A percentile compares a stretch with the other conserved stretches of the same genome.
Conservation (phyloP, 53 echinoderm and acorn worm species). For the Luidia sarsii region DNA sequence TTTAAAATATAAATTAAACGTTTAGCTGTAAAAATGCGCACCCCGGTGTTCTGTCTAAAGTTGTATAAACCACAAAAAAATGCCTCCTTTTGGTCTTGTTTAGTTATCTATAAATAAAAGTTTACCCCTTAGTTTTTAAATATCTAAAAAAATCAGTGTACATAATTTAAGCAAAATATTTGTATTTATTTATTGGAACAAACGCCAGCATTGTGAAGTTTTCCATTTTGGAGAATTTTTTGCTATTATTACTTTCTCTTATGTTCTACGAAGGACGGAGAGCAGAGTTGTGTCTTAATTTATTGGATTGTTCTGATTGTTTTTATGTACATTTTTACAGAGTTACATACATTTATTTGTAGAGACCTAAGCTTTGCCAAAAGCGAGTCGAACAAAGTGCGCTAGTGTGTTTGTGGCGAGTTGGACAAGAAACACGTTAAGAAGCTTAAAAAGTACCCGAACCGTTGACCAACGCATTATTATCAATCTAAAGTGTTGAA, state of each 20-base stretch:
- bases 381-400: too few relatives aligned
- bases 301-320: conserved; percentile 38
- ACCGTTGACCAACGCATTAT: too few relatives aligned
- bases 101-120: conserved; percentile 21
- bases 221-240: conserved; percentile 11
- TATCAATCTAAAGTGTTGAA: too few relatives aligned
- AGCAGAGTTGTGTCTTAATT: conserved; percentile 3
- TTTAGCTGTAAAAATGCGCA: too few relatives aligned
- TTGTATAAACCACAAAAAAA: too few relatives aligned
- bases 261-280: background rate
- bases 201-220: conserved; percentile 18
- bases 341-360: background rate
- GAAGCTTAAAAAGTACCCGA: too few relatives aligned
- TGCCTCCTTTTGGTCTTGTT: background rate
- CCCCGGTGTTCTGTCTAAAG: too few relatives aligned
- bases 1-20: too few relatives aligned
- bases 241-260: background rate
- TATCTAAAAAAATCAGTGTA: conserved; percentile 3
- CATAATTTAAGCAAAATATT: conserved; percentile 52
- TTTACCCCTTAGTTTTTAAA: conserved; percentile 11
- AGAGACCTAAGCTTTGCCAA: conserved; percentile 31
- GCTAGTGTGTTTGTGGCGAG: too few relatives aligned
- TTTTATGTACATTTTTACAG: conserved; percentile 16
- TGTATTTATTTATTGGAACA: conserved; percentile 60
- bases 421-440: too few relatives aligned